Percentiles rank a stretch among this genome's conserved stretches.
phyloP scores from a whole-genome alignment of 2,113 vertebrate species.

The Phylloscopus trochilus region DNA sequence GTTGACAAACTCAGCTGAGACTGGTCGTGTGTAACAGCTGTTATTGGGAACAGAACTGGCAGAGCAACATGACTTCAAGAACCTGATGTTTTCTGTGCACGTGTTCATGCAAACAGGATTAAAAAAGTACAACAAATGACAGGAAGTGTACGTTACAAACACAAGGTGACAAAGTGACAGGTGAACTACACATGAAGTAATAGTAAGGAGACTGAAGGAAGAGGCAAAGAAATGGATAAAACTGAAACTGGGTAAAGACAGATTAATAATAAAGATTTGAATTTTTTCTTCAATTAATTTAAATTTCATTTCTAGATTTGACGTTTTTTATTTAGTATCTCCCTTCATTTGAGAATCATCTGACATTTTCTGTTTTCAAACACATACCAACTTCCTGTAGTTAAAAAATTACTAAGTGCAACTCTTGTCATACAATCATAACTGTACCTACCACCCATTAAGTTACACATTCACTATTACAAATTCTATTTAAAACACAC shows the following conservation, averaged over 20 bases:
- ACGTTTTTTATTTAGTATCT: not conserved
- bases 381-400: not conserved
- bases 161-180: not conserved
- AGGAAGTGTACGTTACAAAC: not conserved
- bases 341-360: not conserved
- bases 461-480: not conserved
- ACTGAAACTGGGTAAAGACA: not conserved
- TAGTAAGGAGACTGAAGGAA: not conserved
- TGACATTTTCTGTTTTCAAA: not conserved
- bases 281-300: not conserved
- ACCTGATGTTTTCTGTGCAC: not conserved
- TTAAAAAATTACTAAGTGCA: not conserved
- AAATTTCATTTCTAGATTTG: not conserved
- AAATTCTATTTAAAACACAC: not conserved
- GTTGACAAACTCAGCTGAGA: slow-evolving; percentile 33
- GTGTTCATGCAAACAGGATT: not conserved
- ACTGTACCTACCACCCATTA: not conserved
- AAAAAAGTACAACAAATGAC: not conserved
- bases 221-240: not conserved
- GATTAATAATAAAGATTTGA: not conserved
- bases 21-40: not conserved
- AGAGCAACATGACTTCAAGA: not conserved
- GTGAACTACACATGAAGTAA: not conserved
- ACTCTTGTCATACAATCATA: not conserved
- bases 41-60: not conserved